Percentiles rank a stretch among this genome's conserved stretches.
phyloP scores from a whole-genome alignment of 2,888 invertebrate species.

The Erebia epiphron region DNA sequence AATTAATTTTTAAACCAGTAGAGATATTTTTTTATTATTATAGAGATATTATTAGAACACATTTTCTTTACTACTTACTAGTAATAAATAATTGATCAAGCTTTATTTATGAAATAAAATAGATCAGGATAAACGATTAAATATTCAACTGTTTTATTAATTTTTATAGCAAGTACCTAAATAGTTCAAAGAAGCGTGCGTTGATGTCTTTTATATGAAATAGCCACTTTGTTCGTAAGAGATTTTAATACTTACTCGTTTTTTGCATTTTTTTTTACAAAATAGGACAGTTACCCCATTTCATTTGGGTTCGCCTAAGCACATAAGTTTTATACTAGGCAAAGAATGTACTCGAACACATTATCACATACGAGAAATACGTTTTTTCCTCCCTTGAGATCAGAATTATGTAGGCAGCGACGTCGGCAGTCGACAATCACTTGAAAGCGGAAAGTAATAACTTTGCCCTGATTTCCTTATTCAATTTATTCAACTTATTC shows the following conservation, averaged over 20 bases:
- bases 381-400: conserved; percentile 21
- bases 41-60: too few relatives aligned
- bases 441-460: conserved; percentile 42
- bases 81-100: too few relatives aligned
- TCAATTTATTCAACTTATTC: conserved; percentile 33
- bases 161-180: too few relatives aligned
- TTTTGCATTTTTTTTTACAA: too few relatives aligned
- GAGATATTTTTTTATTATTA: too few relatives aligned
- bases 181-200: conserved; percentile 39
- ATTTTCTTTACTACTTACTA: too few relatives aligned
- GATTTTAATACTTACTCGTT: neutral
- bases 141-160: too few relatives aligned
- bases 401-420: conserved; percentile 37
- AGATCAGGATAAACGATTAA: too few relatives aligned
- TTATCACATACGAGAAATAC: conserved; percentile 1
- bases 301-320: too few relatives aligned
- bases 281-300: too few relatives aligned
- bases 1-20: too few relatives aligned
- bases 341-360: neutral
- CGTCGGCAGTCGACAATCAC: conserved; percentile 33
- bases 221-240: neutral
- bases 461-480: conserved; percentile 42
- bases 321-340: neutral
- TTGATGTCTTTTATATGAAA: conserved; percentile 61
- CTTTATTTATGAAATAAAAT: too few relatives aligned